Percentiles rank a stretch among this genome's conserved stretches.
Conservation (phyloP, 1,140 invertebrate species). For the Drosophila nigrodunni region DNA sequence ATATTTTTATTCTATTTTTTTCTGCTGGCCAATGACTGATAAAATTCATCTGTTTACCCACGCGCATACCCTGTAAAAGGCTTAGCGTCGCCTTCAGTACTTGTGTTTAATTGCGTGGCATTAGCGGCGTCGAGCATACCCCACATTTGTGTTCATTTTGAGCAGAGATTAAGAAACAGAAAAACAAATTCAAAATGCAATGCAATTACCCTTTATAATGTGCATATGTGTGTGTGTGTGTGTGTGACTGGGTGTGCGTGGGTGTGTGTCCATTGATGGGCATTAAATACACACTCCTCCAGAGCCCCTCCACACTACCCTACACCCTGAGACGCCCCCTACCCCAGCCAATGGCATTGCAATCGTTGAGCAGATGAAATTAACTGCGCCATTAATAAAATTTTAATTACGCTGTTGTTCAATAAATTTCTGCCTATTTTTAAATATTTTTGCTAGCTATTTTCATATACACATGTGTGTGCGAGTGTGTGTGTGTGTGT, state of each 20-base stretch:
- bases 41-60: slow-evolving; percentile 4
- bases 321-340: neutral
- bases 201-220: slow-evolving; percentile 21
- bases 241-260: slow-evolving; percentile 1
- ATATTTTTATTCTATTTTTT: no score
- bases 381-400: slow-evolving; percentile 60
- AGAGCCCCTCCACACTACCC: no score
- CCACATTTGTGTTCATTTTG: neutral
- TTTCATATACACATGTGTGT: neutral
- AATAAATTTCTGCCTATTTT: slow-evolving; percentile 38
- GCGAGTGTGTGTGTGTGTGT: neutral
- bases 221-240: neutral
- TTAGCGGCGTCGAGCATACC: neutral
- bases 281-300: slow-evolving; percentile 1
- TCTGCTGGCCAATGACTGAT: slow-evolving; percentile 14
- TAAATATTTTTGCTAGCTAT: slow-evolving; percentile 10
- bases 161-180: slow-evolving; percentile 11
- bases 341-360: slow-evolving; percentile 8
- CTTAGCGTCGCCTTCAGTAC: no score
- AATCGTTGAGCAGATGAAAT: slow-evolving; percentile 34
- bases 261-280: slow-evolving; percentile 16
- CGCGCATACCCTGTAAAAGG: slow-evolving; percentile 8
- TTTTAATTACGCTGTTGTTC: slow-evolving; percentile 56
- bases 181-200: slow-evolving; percentile 8
- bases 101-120: neutral